phyloP scores from a whole-genome alignment of 2,797 vertebrate species.

The Coilia nasus region DNA sequence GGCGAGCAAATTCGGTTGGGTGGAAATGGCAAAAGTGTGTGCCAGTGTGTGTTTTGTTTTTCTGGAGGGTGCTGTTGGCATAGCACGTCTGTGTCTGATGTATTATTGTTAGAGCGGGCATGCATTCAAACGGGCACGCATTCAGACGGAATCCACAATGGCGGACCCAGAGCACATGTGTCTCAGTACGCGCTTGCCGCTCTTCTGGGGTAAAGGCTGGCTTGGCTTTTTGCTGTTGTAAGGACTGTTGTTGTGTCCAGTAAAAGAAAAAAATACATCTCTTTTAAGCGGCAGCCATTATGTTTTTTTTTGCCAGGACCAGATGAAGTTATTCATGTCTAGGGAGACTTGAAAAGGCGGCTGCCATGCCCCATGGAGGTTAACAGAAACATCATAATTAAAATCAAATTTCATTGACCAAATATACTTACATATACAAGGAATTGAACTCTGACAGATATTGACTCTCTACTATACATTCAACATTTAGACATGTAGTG shows the following conservation, averaged over 20 bases:
- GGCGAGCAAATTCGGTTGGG: not conserved
- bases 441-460: no score
- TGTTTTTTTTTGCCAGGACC: not conserved
- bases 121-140: not conserved
- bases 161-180: not conserved
- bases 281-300: not conserved
- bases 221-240: not conserved
- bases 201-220: not conserved
- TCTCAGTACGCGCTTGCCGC: not conserved
- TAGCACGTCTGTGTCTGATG: not conserved
- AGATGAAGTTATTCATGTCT: slow-evolving; percentile 1
- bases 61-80: not conserved
- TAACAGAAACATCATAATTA: no score
- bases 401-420: no score
- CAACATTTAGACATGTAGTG: no score
- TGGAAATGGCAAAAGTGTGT: not conserved
- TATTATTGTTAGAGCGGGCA: slow-evolving; percentile 1
- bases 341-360: not conserved
- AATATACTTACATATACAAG: no score
- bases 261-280: not conserved
- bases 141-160: not conserved
- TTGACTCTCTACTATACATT: no score
- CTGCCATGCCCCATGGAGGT: not conserved
- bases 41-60: no score
- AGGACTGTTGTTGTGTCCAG: not conserved